Evolutionary conservation across 2,113 vertebrate genomes (phyloP), one percentile per base, ranked within the genome.

Genomic region (Geothlypis trichas): DNA sequence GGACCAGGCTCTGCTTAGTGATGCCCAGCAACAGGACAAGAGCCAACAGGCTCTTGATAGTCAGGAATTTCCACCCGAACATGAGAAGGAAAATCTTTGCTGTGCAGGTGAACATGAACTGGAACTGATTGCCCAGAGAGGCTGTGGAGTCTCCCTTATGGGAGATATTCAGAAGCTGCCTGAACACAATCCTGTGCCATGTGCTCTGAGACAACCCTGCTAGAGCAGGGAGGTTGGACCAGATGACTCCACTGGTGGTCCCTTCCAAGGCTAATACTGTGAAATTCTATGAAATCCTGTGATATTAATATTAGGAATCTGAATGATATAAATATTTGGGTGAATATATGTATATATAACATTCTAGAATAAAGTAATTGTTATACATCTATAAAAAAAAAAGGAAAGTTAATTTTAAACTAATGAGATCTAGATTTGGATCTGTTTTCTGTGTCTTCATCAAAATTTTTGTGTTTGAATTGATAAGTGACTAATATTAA

Each of bases 11-110:
- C 59, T 65, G 11, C 17, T 42, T 4, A 3, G 21, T 31, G 26
- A 4, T 27, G 17, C 26, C 26, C 26, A 73, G 42, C 31, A 65
- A 18, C 3, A 41, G 35, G 26, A 37, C 8, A 42, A 49, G 21
- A 49, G 13, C 9, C n/a, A 28, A 28, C 0, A 0, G n/a, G 31
- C 21, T 73, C 26, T 2, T 35, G 31, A 19, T 42, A 31, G 7
- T 35, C 31, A 42, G n/a, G 4, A 49, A 42, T 15, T 37, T 57
- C 26, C 35, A 51, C 7, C 51, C 15, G 3, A 88, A 42, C 27
- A 15, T 1, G 5, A 58, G 31, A 26, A 57, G 10, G 42, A 72
- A 49, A 1, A 9, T 62, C 28, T 54, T 42, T 65, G 8, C 17
- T 49, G 4, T 51, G 42, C 18, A 24, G 35, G 33, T 78, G 28